These are phyloP conservation scores for Rhipidura dahli DNA, from an alignment of 2,113 vertebrate species.

Conservation along the genomic window DNA sequence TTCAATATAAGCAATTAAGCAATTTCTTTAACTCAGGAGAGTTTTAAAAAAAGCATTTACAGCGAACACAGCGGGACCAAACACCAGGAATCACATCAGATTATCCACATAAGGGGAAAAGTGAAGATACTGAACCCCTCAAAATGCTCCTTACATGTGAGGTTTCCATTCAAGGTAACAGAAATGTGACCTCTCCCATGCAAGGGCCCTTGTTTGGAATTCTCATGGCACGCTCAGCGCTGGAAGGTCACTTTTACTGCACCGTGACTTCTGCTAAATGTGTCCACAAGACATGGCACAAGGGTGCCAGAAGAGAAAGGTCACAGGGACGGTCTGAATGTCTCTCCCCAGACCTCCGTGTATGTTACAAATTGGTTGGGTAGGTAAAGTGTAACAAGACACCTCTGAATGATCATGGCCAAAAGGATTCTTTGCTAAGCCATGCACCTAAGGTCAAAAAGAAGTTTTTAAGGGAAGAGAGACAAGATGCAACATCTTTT, in stretches of 20 bases:
- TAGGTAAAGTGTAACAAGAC: conserved; percentile 12
- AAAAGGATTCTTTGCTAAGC: not conserved
- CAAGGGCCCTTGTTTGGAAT: not conserved
- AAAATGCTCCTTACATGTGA: not conserved
- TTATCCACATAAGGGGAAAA: not conserved
- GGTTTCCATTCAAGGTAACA: not conserved
- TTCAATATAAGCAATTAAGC: not conserved
- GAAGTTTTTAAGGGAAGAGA: not conserved
- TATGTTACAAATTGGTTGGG: conserved; percentile 24
- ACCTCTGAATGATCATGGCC: not conserved
- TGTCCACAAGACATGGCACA: not conserved
- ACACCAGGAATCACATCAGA: not conserved
- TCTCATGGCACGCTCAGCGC: not conserved
- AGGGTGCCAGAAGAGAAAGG: conserved; percentile 36
- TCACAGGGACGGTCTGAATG: not conserved
- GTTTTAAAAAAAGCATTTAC: not conserved
- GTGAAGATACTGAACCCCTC: not conserved
- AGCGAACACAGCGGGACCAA: not conserved
- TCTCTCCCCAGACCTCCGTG: not conserved
- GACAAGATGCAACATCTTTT: not conserved
- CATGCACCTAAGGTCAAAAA: not conserved
- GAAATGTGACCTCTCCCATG: not conserved
- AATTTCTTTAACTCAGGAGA: rapidly evolving
- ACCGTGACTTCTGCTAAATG: conserved; percentile 11
- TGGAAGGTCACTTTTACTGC: conserved; percentile 16